Evolutionary conservation across 2,113 vertebrate species (phyloP).

Genomic region (Gallinago paraguaiae): DNA sequence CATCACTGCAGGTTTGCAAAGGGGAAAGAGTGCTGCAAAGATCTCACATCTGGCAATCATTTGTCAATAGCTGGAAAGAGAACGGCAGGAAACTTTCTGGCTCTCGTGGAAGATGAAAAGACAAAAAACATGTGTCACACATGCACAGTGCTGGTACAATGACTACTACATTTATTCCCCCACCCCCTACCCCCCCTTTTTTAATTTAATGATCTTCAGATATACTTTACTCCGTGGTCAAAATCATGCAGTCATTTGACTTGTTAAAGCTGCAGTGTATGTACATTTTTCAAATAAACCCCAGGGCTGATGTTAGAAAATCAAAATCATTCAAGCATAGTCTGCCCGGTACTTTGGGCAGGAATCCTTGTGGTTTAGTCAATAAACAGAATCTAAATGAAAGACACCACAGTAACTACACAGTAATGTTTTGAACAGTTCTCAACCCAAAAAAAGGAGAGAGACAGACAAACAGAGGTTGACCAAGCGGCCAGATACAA

Average conservation of each 20-base stretch:
- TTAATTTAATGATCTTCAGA: conserved; percentile 79
- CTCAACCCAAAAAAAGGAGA: conserved; percentile 52
- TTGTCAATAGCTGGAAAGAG: conserved; percentile 94
- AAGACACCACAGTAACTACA: conserved; percentile 78
- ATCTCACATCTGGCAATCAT: conserved; percentile 97
- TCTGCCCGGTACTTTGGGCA: conserved; percentile 77
- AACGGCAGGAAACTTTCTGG: conserved; percentile 95
- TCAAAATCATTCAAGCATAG: conserved; percentile 79
- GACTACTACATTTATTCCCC: conserved; percentile 81
- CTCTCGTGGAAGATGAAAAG: conserved; percentile 96
- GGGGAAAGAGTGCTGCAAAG: conserved; percentile 79
- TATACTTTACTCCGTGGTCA: conserved; percentile 71
- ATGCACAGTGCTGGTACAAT: conserved; percentile 83
- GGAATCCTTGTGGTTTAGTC: conserved; percentile 79
- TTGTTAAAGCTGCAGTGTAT: conserved; percentile 77
- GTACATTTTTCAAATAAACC: conserved; percentile 81
- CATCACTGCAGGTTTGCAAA: conserved; percentile 81
- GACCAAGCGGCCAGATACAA: conserved; percentile 49
- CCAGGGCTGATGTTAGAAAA: conserved; percentile 78
- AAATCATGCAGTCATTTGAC: conserved; percentile 77
- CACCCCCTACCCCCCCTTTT: not conserved
- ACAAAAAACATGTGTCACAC: conserved; percentile 93
- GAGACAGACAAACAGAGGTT: not conserved
- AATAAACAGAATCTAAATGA: conserved; percentile 80
- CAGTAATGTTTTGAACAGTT: conserved; percentile 75